Percentiles rank a stretch among this genome's conserved stretches.
Conservation (phyloP, 2,113 vertebrate genomes). For the Theropithecus gelada region DNA sequence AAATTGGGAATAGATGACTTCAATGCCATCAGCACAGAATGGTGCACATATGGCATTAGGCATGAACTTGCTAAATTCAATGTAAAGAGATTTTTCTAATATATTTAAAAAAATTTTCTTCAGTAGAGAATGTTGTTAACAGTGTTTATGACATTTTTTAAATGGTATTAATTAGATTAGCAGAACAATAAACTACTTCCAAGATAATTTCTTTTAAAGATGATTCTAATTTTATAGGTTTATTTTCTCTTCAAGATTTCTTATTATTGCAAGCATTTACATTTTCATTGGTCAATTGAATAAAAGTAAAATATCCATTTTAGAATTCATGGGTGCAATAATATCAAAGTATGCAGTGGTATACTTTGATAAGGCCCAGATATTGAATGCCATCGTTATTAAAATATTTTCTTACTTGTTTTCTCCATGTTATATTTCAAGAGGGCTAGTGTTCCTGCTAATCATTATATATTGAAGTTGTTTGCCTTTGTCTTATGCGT, state of each 20-base stretch:
- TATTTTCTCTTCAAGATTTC: background rate
- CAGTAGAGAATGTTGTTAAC: background rate
- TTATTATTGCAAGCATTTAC: background rate
- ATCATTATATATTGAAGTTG: background rate
- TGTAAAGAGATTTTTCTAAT: background rate
- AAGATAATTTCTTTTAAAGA: background rate
- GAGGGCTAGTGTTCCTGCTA: background rate
- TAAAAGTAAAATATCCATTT: background rate
- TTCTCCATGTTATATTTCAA: background rate
- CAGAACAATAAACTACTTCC: background rate
- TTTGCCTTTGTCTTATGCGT: background rate
- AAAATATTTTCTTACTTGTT: background rate
- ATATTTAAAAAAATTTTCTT: background rate
- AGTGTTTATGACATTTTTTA: background rate
- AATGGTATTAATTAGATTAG: background rate
- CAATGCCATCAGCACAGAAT: background rate
- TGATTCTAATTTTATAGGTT: background rate
- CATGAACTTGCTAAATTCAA: slow-evolving; percentile 16
- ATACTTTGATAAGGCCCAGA: background rate
- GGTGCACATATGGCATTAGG: background rate
- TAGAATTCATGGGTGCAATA: background rate
- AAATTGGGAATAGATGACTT: background rate
- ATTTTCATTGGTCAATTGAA: background rate
- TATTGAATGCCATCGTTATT: background rate
- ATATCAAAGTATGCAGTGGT: background rate